These are phyloP conservation scores for Limnephilus rhombicus DNA, from an alignment of 2,888 invertebrate species.

Conservation along the genomic window DNA sequence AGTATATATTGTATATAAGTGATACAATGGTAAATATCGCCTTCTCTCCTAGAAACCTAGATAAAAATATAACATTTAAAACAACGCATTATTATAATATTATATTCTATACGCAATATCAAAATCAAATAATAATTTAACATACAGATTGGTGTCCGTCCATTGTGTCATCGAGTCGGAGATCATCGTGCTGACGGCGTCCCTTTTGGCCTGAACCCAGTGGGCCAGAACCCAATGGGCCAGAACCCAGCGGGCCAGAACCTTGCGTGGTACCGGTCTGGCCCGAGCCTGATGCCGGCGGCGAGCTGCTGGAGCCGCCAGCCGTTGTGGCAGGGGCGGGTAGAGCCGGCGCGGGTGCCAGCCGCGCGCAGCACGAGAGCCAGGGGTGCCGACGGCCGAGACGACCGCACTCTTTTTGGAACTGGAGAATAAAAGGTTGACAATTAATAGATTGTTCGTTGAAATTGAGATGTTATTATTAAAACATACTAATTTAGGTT, in stretches of 20 bases:
- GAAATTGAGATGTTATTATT: no score
- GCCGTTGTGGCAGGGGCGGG: constrained; percentile 63
- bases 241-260: background rate
- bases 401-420: constrained; percentile 75
- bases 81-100: background rate
- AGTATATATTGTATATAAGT: no score
- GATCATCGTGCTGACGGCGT: constrained; percentile 43
- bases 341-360: constrained; percentile 69
- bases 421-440: constrained; percentile 69
- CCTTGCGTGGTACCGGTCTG: background rate
- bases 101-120: background rate
- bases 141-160: constrained; percentile 52
- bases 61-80: background rate
- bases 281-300: constrained; percentile 68
- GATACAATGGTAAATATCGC: no score
- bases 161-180: constrained; percentile 47
- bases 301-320: constrained; percentile 68
- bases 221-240: background rate
- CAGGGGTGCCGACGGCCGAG: constrained; percentile 74
- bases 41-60: background rate
- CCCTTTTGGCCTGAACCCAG: constrained; percentile 7
- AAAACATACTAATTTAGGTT: no score
- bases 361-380: constrained; percentile 74
- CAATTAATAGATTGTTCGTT: no score
- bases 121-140: constrained; percentile 14